Evolutionary conservation across 1,140 invertebrate species (phyloP).

Genomic region (Lucilia sericata): DNA sequence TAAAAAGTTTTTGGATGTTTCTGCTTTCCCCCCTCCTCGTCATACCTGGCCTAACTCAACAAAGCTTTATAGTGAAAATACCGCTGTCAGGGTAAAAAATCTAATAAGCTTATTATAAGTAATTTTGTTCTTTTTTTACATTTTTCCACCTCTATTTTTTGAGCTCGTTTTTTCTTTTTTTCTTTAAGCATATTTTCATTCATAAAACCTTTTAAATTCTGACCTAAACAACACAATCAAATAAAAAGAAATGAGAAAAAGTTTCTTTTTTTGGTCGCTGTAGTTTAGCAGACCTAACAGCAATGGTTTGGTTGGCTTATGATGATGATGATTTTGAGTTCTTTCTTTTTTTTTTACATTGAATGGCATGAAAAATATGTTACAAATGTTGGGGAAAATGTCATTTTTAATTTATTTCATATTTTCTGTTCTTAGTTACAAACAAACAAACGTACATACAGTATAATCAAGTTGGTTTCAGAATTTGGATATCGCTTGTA

Average conservation of each 20-base stretch:
- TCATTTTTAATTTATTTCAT: constrained; percentile 25
- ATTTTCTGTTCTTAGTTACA: not conserved
- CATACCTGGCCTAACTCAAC: not conserved
- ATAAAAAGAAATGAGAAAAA: not conserved
- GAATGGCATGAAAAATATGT: constrained; percentile 8
- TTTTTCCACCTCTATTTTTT: not conserved
- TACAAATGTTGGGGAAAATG: constrained; percentile 22
- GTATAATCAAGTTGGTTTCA: too few species aligned
- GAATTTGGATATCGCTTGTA: too few species aligned
- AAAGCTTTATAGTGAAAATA: not conserved
- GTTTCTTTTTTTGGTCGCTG: too few species aligned
- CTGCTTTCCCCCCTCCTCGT: too few species aligned
- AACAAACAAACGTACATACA: too few species aligned
- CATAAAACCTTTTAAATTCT: constrained; percentile 23
- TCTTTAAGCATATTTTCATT: not conserved
- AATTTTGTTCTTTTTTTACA: not conserved
- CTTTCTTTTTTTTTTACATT: not conserved
- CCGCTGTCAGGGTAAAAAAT: not conserved
- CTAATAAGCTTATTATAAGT: constrained; percentile 12
- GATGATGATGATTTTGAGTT: constrained; percentile 12
- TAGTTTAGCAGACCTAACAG: not conserved
- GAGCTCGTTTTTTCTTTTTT: not conserved
- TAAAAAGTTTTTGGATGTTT: too few species aligned
- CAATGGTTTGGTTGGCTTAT: not conserved
- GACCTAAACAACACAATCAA: constrained; percentile 11